Base-by-base conservation (phyloP, 2,113 vertebrate genomes). In the Salminus brasiliensis region DNA sequence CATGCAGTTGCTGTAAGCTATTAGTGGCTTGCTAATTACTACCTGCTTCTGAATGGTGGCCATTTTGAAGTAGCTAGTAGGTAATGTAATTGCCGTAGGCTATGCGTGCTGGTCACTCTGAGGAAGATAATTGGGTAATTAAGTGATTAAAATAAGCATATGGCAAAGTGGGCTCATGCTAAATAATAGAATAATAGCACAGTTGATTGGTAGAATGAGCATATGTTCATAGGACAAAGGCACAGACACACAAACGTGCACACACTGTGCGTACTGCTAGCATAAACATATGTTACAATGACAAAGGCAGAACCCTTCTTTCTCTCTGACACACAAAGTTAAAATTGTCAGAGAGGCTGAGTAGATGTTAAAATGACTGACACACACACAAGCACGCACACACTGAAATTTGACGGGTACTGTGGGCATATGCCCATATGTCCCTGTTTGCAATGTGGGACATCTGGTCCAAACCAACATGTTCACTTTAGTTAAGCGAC, bases 391-490 rank as follows among this genome's bases (percentile, higher is more conserved):
- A 27, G n/a, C 18, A 29, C 13, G 39, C 39, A 52, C 16, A 15
- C 39, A 43, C 27, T 36, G 63, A 11, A 21, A 41, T 41, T 69
- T 62, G 63, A 63, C 72, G 45, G 75, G 65, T 65, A 78, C 36
- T 6, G 69, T 45, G 74, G 36, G 59, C 60, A 67, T 47, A 66
- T 68, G 72, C 55, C 63, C 79, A 84, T 78, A 79, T 75, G 79
- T 81, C 41, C 72, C 18, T 70, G 70, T 74, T 73, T 78, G 59
- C 69, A 78, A 76, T 43, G 27, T 72, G 66, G 70, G 75, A 84
- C 83, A 84, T 84, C 83, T 84, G 83, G 79, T 70, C 36, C 45
- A 63, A 74, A 74, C 62, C 74, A 60, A 15, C 69, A 66, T 79
- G 79, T 81, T 78, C 66, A 25, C 72, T 81, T 74, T 60, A 32